Percentiles rank a stretch among this genome's conserved stretches.
Conservation (phyloP, 2,888 invertebrate genomes). For the Lordiphosa andalusiaca region DNA sequence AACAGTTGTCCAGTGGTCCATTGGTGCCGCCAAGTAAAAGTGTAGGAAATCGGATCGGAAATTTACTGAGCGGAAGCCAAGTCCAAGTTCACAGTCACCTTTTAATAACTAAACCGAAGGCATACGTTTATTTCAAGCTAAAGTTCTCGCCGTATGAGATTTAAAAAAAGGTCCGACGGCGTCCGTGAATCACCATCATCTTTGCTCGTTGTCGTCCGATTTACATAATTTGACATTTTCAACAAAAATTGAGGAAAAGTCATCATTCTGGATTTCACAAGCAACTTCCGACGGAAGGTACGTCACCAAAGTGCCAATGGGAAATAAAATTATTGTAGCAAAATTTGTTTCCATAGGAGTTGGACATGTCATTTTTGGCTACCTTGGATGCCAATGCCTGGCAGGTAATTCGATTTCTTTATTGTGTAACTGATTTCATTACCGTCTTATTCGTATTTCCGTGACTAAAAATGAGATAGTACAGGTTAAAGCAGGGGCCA, state of each 20-base stretch:
- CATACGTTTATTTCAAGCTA: conserved; percentile 27
- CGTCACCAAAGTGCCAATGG: conserved; percentile 31
- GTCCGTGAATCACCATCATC: conserved; percentile 29
- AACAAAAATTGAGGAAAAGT: conserved; percentile 34
- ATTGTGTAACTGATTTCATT: no score
- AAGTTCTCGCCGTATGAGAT: conserved; percentile 21
- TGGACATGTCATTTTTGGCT: conserved; percentile 82
- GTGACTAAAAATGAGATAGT: no score
- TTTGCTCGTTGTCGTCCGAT: conserved; percentile 30
- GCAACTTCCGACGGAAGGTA: conserved; percentile 78
- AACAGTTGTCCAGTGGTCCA: conserved; percentile 41
- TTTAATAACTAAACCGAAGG: conserved; percentile 27
- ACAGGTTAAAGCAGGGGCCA: no score
- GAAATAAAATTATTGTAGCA: conserved; percentile 49
- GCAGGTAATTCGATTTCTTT: conserved; percentile 80
- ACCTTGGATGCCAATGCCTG: conserved; percentile 82
- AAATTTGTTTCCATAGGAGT: conserved; percentile 76
- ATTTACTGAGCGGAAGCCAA: conserved; percentile 74
- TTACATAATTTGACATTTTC: conserved; percentile 59
- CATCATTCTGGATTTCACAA: conserved; percentile 80
- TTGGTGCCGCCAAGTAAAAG: conserved; percentile 38
- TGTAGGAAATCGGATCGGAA: conserved; percentile 73
- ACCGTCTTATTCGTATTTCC: no score
- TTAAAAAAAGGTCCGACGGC: conserved; percentile 55
- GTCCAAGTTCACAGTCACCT: conserved; percentile 46